phyloP scores from a whole-genome alignment of 2,888 invertebrate genomes.

The Polydrusus pterygomalis region DNA sequence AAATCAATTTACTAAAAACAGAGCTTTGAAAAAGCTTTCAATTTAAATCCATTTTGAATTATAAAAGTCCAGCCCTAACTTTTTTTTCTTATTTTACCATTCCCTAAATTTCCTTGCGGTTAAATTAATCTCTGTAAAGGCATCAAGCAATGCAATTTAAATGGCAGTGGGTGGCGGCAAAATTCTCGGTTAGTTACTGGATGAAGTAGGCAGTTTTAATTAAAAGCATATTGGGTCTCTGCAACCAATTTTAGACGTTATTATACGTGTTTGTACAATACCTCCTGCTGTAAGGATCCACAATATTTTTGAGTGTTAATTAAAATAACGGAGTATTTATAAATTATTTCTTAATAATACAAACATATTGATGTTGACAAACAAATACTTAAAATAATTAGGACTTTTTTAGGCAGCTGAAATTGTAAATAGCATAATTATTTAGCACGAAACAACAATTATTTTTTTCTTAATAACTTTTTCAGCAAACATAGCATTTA shows the following conservation, averaged over 20 bases:
- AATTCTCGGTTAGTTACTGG: conserved; percentile 25
- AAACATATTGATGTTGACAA: too few species aligned
- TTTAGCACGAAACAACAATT: too few species aligned
- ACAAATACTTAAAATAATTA: too few species aligned
- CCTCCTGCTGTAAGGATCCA: background rate
- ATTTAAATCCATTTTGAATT: conserved; percentile 9
- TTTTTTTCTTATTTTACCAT: conserved; percentile 7
- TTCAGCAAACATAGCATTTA: too few species aligned
- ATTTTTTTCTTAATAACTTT: too few species aligned
- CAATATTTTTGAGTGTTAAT: background rate
- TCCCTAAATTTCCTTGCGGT: conserved; percentile 30
- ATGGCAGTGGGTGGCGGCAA: conserved; percentile 23
- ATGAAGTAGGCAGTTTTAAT: conserved; percentile 40
- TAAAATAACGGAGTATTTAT: conserved; percentile 1
- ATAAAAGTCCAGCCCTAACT: conserved; percentile 3
- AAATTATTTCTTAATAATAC: too few species aligned
- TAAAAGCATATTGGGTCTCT: conserved; percentile 28
- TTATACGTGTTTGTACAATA: conserved; percentile 13
- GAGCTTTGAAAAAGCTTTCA: background rate
- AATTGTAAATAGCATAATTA: too few species aligned
- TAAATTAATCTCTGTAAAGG: conserved; percentile 36
- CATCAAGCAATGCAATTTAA: conserved; percentile 41
- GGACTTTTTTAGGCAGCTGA: too few species aligned
- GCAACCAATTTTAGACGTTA: conserved; percentile 9
- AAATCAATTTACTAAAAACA: too few species aligned